Conservation (phyloP, 2,797 vertebrate species). For the Spheniscus humboldti region DNA sequence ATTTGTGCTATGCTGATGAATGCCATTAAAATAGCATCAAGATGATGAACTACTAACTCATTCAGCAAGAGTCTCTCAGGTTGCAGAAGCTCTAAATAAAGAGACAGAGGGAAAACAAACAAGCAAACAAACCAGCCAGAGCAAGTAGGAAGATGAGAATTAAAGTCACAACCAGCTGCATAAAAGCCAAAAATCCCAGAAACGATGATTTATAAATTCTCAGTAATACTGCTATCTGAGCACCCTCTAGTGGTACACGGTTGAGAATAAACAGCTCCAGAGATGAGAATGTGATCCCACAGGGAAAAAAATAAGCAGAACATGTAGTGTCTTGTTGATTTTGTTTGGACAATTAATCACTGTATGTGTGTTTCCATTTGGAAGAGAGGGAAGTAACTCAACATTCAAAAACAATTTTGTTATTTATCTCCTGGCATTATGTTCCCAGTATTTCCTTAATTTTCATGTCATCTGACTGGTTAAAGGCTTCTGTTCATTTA, state of each 20-base stretch:
- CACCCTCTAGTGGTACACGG: constrained; percentile 27
- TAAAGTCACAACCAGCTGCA: not conserved
- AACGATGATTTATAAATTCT: not conserved
- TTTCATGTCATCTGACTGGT: not conserved
- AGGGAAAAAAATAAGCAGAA: not conserved
- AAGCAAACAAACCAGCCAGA: not conserved
- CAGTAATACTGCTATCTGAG: not conserved
- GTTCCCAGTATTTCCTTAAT: not conserved
- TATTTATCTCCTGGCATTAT: not conserved
- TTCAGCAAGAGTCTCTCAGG: not conserved
- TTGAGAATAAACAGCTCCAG: not conserved
- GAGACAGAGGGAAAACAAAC: not conserved
- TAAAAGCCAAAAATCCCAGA: not conserved
- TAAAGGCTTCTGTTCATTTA: not conserved
- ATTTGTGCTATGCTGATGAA: not conserved
- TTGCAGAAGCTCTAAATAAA: no score
- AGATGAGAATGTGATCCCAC: not conserved
- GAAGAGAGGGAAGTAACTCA: not conserved
- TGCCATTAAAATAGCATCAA: not conserved
- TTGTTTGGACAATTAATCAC: not conserved
- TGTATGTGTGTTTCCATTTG: not conserved
- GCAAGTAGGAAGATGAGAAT: not conserved
- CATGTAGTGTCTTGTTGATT: rapidly evolving
- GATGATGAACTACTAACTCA: not conserved
- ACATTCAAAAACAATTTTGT: not conserved